Evolutionary conservation across 2,888 invertebrate genomes (phyloP).

Genomic region (Oasisia sp.): DNA sequence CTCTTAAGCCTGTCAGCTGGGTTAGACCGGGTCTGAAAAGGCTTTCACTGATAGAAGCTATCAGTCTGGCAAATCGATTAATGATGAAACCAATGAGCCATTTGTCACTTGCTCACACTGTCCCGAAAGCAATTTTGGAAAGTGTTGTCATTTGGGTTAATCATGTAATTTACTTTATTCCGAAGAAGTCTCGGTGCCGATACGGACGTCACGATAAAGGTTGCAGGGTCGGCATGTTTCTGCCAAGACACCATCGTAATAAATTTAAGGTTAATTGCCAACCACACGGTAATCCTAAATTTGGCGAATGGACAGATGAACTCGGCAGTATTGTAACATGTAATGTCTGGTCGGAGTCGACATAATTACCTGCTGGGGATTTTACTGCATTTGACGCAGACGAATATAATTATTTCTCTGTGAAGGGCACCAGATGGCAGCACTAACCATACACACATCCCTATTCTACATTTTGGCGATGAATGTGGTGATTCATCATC

Average conservation of each 20-base stretch:
- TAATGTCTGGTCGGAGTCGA: not conserved
- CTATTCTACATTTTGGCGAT: not conserved
- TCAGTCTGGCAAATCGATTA: constrained; percentile 5
- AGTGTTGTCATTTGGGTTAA: constrained; percentile 17
- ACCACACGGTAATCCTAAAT: not conserved
- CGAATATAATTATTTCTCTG: not conserved
- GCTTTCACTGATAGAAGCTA: constrained; percentile 13
- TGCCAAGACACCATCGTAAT: not conserved
- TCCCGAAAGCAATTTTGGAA: constrained; percentile 6
- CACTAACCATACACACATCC: not conserved
- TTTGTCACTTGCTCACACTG: not conserved
- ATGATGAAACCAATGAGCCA: not conserved
- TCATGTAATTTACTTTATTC: constrained; percentile 13
- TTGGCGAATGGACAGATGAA: not conserved
- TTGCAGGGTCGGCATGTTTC: not conserved
- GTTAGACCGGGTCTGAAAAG: not conserved
- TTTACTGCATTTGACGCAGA: not conserved
- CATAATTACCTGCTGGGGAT: not conserved
- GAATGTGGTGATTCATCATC: not conserved
- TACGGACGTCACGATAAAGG: not conserved
- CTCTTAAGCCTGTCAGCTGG: constrained; percentile 12
- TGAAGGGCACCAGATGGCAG: not conserved
- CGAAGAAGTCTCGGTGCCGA: not conserved
- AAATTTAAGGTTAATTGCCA: not conserved
- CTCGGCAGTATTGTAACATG: not conserved